These are phyloP conservation scores for Dryas iulia DNA, from an alignment of 1,140 invertebrate species.

Conservation along the genomic window DNA sequence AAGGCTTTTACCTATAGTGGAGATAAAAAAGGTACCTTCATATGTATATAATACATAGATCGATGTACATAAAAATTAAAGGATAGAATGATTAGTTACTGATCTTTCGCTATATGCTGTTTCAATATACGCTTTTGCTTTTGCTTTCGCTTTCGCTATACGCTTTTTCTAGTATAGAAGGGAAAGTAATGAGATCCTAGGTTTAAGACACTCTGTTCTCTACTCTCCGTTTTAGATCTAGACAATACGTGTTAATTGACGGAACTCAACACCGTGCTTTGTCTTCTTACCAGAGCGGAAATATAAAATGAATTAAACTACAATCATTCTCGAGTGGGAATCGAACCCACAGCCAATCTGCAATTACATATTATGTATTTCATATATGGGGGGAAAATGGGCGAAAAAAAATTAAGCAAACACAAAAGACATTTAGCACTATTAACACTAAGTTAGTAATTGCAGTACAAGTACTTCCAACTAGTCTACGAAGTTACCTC, in stretches of 20 bases:
- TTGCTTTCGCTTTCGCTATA: too few species aligned
- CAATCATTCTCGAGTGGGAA: not conserved
- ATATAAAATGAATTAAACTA: not conserved
- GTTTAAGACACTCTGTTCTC: not conserved
- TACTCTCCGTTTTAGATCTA: not conserved
- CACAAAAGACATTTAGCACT: not conserved
- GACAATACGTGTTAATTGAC: not conserved
- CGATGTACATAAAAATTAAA: too few species aligned
- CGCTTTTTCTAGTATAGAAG: too few species aligned
- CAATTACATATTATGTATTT: too few species aligned
- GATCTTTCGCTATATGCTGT: too few species aligned
- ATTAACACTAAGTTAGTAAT: not conserved
- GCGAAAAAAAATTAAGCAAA: not conserved
- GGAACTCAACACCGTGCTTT: not conserved
- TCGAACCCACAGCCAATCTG: too few species aligned
- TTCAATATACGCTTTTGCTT: too few species aligned
- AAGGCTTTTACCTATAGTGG: too few species aligned
- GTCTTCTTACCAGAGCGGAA: not conserved
- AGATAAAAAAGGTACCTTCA: too few species aligned
- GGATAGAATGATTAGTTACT: too few species aligned
- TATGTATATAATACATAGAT: too few species aligned
- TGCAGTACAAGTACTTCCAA: not conserved
- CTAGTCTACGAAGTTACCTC: conserved; percentile 14
- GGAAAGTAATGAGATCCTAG: not conserved
- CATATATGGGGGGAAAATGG: too few species aligned